A percentile compares a stretch with the other conserved stretches of the same genome.
These are phyloP conservation scores for Drosophila mayri DNA, from an alignment of 1,140 invertebrate genomes.

Conservation along the genomic window DNA sequence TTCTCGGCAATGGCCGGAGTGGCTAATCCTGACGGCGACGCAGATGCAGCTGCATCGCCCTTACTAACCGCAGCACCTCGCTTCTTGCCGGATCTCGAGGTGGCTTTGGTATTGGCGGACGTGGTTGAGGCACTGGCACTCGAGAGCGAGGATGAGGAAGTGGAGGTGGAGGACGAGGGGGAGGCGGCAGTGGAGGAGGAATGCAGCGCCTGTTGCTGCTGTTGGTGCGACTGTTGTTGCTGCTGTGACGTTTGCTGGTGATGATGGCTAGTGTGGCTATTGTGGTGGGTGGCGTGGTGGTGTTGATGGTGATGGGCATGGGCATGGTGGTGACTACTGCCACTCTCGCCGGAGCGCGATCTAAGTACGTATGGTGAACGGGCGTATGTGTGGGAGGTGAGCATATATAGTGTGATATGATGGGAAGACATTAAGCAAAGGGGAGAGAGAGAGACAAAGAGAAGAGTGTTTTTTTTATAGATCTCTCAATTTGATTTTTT, in stretches of 20 bases:
- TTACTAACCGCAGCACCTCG: conserved; percentile 63
- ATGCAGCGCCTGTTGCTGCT: conserved; percentile 52
- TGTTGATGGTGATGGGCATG: conserved; percentile 64
- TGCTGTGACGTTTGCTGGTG: conserved; percentile 44
- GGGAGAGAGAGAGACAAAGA: conserved; percentile 60
- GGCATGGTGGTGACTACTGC: conserved; percentile 70
- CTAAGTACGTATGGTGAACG: conserved; percentile 53
- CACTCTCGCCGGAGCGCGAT: conserved; percentile 83
- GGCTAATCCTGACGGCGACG: conserved; percentile 18
- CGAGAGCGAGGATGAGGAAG: conserved; percentile 29
- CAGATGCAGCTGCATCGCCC: conserved; percentile 37
- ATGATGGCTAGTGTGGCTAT: conserved; percentile 44
- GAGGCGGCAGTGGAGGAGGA: conserved; percentile 27
- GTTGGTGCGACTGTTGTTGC: conserved; percentile 35
- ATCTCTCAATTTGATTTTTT: conserved; percentile 13
- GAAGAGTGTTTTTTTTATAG: conserved; percentile 41
- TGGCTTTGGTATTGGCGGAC: conserved; percentile 47
- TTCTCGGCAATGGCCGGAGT: conserved; percentile 46
- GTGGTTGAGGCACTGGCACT: conserved; percentile 14
- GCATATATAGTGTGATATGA: conserved; percentile 21
- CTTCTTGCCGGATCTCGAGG: conserved; percentile 80
- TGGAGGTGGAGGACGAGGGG: conserved; percentile 26
- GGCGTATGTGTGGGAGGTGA: conserved; percentile 1
- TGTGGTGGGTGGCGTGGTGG: conserved; percentile 54
- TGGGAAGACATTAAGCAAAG: conserved; percentile 70